Base-by-base conservation (phyloP, 2,797 vertebrate species). In the Chromis chromis region DNA sequence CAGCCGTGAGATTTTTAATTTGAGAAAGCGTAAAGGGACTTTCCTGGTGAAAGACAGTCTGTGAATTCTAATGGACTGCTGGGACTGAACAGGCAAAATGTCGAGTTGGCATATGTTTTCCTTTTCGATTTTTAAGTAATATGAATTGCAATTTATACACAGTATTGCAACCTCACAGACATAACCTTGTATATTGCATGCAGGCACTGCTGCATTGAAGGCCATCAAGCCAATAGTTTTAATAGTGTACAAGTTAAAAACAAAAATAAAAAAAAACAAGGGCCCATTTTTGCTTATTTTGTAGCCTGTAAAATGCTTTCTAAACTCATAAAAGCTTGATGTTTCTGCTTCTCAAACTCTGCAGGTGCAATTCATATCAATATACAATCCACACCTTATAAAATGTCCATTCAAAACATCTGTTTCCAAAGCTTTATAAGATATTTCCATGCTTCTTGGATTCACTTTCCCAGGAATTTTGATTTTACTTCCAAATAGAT, bases 381-480 rank as follows among this genome's bases (percentile, higher is more conserved):
- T 75, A 69, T 77, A 68, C 82, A 67, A 62, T 65, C 58, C 56
- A 61, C 39, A 49, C 22, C 40, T 22, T 58, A 72, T 67, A 70
- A 55, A 68, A 79, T 66, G 76, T 79, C 75, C 53, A 55, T 44
- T 72, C 27, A 66, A 57, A 83, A 92, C 85, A 92, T 83, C 67
- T 92, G 87, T 91, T 89, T 76, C 69, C 55, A 85, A 84, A 86
- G 73, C 71, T 73, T 57, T 83, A 67, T 70, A 44, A 57, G 70
- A 90, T 86, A 88, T 88, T 83, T 84, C 74, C 80, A 63, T 78
- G 62, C 81, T 76, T 44, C 76, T 74, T 83, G 73, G 84, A 87
- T 89, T 87, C 81, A 83, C 87, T 93, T 94, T 91, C 89, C 91
- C 91, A 92, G 92, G 92, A 93, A 90, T 91, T 87, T 92, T 86